Base-by-base conservation (phyloP, 2,888 invertebrate species). In the Oligia fasciuncula region DNA sequence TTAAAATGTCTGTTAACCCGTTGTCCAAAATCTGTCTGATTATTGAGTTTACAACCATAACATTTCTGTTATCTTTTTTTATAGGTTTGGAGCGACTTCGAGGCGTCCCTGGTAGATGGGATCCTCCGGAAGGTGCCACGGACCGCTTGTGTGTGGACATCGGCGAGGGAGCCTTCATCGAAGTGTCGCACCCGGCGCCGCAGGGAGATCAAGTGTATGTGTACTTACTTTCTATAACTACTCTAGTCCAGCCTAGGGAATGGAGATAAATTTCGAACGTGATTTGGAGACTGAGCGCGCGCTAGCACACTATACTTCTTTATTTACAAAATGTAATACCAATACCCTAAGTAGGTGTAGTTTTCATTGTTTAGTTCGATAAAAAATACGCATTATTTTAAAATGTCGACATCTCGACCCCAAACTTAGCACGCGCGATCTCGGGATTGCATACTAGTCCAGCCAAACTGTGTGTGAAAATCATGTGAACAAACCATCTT, bases 81-180 rank as follows among this genome's bases (percentile, higher is more conserved):
- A 8, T 79, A 96, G 97, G 97, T 0, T 85, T 96, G 69, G 91
- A 94, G 35, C 94, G 96, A 13, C 86, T 97, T 76, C 90, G 91
- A 75, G 95, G 94, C 14, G 95, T 96, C 54, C 96, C 96, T 0
- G 97, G 97, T 0, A 94, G 95, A 65, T 99, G 99, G 95, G 97
- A 97, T 80, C 97, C 98, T 57, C 99, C 99, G 0, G 97, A 98
- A 71, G 96, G 97, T 23, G 98, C 98, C 63, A 98, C 98, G 0
- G 99, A 99, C 94, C 98, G 99, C 91, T 97, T 99, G 68, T 99
- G 98, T 93, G 99, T 99, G 97, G 98, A 98, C 78, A 98, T 99
- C 70, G 99, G 99, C 43, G 98, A 99, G 73, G 98, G 98, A 82
- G 99, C 99, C 90, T 97, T 98, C 62, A 99, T 99, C 73, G 99